Evolutionary conservation across 2,113 vertebrate genomes (phyloP), one percentile per base, ranked within the genome.

Genomic region (Microcebus ravelobensis): DNA sequence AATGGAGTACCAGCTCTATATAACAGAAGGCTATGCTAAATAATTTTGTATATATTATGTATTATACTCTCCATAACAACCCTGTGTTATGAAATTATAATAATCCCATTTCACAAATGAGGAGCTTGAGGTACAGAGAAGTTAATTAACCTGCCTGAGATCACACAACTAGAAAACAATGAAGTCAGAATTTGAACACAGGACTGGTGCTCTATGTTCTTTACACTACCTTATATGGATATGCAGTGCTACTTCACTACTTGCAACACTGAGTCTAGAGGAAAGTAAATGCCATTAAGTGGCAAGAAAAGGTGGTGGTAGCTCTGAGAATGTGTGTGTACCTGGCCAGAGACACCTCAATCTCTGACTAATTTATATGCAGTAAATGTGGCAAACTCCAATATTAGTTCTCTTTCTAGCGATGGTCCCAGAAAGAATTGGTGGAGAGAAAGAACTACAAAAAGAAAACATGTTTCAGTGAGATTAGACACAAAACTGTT

Each of bases 401-500:
- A 8, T 50, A 25, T 81, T 71, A 48, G 12, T 63, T 85, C 11
- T 90, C 55, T 82, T 90, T 68, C 90, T 61, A 92, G 59, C 17
- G 55, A 91, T 87, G 50, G 68, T 27, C 87, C 84, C 94, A 74
- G 52, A 91, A 92, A 83, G 45, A 42, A 83, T 61, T 63, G 67
- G 27, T 29, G 92, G 29, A 70, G 14, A 68, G 70, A 61, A 94
- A 11, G 52, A 93, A 74, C 79, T 89, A n/a, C 55, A 63, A 93
- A 94, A 68, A 96, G 77, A 95, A 92, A 68, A 79, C 29, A 55
- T 50, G 9, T 79, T 91, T 91, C 81, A 42, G 57, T 83, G 65
- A 42, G 68, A 95, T 86, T 85, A 29, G 67, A 97, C 42, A 68
- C 71, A 92, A 57, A 90, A 59, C 61, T 94, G 21, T 91, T 96